Percentiles rank a stretch among this genome's conserved stretches.
phyloP scores from a whole-genome alignment of 1,140 invertebrate genomes.

The Cydia pomonella region DNA sequence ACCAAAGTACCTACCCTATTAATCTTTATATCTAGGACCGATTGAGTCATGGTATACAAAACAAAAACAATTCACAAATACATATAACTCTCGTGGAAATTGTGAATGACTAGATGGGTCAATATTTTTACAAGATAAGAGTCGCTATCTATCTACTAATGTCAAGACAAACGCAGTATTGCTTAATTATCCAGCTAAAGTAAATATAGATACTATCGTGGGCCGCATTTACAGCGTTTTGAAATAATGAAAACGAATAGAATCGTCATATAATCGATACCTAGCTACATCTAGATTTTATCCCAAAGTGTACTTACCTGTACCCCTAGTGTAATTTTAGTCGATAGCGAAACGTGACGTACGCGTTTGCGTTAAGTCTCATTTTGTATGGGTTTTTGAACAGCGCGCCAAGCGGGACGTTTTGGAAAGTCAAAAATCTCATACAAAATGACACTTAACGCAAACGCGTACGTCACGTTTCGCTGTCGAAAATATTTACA shows the following conservation, averaged over 20 bases:
- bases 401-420: no score
- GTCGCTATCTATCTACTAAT: background rate
- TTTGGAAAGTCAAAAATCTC: no score
- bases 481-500: no score
- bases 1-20: background rate
- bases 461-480: no score
- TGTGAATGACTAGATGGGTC: conserved; percentile 1
- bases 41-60: conserved; percentile 2
- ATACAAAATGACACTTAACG: no score
- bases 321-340: no score
- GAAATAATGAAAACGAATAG: no score
- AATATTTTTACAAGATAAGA: conserved; percentile 18
- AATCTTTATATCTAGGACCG: background rate
- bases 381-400: no score
- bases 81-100: background rate
- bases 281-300: background rate
- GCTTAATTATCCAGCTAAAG: background rate
- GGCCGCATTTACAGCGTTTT: background rate
- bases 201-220: background rate
- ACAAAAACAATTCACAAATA: conserved; percentile 8
- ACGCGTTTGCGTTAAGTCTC: no score
- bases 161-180: background rate
- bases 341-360: no score
- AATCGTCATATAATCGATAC: background rate
- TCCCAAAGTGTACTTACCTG: background rate